phyloP scores from a whole-genome alignment of 2,113 vertebrate genomes.

The Archilochus colubris region DNA sequence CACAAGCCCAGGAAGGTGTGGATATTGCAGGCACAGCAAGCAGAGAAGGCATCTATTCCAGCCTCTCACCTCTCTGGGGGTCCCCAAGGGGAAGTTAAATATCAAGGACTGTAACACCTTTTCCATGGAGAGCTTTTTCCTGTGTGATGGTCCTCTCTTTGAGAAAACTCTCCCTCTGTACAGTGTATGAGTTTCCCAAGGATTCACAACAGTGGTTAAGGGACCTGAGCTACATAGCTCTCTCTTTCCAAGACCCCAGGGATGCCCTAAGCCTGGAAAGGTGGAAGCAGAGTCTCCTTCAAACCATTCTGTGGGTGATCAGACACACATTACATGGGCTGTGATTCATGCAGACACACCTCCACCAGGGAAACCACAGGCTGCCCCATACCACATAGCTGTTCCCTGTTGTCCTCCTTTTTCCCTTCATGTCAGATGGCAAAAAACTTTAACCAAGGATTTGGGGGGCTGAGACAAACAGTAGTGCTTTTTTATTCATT shows the following conservation, averaged over 20 bases:
- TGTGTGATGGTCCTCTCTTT: neutral
- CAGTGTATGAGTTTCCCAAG: neutral
- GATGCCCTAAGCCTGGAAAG: neutral
- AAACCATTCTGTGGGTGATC: neutral
- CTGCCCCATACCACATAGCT: neutral
- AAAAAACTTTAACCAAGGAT: neutral
- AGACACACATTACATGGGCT: neutral
- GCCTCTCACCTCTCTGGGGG: neutral
- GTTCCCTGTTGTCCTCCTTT: neutral
- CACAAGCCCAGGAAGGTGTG: fast-evolving
- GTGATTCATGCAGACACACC: neutral
- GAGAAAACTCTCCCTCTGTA: neutral
- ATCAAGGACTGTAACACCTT: neutral
- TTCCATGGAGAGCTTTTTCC: neutral
- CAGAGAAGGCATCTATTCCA: neutral
- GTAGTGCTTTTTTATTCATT: neutral
- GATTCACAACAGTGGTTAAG: fast-evolving
- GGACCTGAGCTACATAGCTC: neutral
- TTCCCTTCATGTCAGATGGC: neutral
- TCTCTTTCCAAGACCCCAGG: neutral
- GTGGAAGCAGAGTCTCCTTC: neutral
- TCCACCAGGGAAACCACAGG: neutral
- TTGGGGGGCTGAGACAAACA: neutral
- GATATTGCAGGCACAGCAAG: neutral
- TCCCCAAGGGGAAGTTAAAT: neutral